Evolutionary conservation across 2,113 vertebrate species (phyloP), one percentile per base, ranked within the genome.

Genomic region (Athene noctua): DNA sequence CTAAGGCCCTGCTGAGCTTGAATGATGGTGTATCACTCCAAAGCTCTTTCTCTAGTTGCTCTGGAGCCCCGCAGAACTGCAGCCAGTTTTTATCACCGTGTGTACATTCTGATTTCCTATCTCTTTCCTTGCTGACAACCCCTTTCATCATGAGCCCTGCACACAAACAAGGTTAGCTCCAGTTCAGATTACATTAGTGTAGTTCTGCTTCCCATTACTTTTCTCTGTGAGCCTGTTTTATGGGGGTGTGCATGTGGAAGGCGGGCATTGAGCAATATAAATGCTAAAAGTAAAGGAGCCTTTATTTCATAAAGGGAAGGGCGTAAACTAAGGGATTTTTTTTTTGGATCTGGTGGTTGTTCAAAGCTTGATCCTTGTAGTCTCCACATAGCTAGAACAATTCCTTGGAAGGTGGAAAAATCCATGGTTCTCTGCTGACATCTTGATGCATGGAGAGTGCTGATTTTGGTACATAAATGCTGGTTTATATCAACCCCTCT

Each of bases 141-240:
- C n/a, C 94, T 92, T 87, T 94, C 80, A 88, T 87, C 96, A 67
- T 91, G 68, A 67, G 86, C 74, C 40, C 81, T 74, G 90, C 78
- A 20, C 74, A 13, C 95, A 96, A 96, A 97, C 91, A 83, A 96
- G 96, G 87, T 97, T 96, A 96, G 78, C 81, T 87, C n/a, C 74
- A 15, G 86, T 90, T 92, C 78, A 94, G 94, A 95, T 94, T 93
- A 71, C 89, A 95, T 97, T 92, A 95, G 89, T 10, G 91, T 26
- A 79, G 67, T 92, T 95, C 96, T 93, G 94, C 80, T 95, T 96
- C 81, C 80, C 89, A n/a, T 94, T 96, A 38, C 71, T 88, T 79
- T 74, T 68, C 57, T 18, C 86, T 72, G 22, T 6, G 49, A 85
- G 91, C 21, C 75, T 86, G 47, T 63, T 95, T 49, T 79, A 15